Evolutionary conservation across 2,113 vertebrate species (phyloP).

Genomic region (Pimephales promelas): DNA sequence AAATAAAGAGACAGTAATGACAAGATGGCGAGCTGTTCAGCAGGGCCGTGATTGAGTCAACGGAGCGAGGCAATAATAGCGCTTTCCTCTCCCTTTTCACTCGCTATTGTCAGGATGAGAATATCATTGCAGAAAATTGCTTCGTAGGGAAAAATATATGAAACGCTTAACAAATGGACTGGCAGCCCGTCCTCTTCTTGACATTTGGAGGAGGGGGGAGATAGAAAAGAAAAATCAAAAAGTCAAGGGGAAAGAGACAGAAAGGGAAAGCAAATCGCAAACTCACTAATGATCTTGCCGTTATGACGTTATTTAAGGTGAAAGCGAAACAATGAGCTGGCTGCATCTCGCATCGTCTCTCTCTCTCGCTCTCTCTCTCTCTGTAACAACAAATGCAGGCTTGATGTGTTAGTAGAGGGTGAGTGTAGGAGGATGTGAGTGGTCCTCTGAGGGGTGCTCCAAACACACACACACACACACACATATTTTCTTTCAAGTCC

Average conservation of each 20-base stretch:
- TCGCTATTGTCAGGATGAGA: conserved; percentile 56
- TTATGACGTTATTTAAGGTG: conserved; percentile 36
- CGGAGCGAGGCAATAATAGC: conserved; percentile 52
- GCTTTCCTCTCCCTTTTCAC: conserved; percentile 36
- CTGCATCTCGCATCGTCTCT: neutral
- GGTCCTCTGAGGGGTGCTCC: conserved; percentile 29
- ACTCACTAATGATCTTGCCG: conserved; percentile 16
- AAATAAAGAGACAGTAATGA: conserved; percentile 68
- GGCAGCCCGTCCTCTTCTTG: conserved; percentile 47
- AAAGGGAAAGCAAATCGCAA: neutral
- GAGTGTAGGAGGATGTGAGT: conserved; percentile 17
- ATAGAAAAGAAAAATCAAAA: conserved; percentile 25
- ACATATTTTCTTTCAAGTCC: neutral
- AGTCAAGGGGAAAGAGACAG: neutral
- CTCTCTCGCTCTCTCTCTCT: neutral
- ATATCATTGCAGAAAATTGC: conserved; percentile 56
- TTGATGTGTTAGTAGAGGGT: conserved; percentile 18
- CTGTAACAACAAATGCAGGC: conserved; percentile 1
- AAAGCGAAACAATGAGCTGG: conserved; percentile 13
- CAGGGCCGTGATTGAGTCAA: conserved; percentile 51
- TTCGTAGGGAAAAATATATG: conserved; percentile 53
- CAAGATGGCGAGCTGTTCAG: conserved; percentile 56
- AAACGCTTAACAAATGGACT: conserved; percentile 59
- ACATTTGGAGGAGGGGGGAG: neutral
- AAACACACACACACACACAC: conserved; percentile 14